Evolutionary conservation across 1,140 invertebrate species (phyloP), one percentile per base, ranked within the genome.

Genomic region (Acromyrmex heyeri): DNA sequence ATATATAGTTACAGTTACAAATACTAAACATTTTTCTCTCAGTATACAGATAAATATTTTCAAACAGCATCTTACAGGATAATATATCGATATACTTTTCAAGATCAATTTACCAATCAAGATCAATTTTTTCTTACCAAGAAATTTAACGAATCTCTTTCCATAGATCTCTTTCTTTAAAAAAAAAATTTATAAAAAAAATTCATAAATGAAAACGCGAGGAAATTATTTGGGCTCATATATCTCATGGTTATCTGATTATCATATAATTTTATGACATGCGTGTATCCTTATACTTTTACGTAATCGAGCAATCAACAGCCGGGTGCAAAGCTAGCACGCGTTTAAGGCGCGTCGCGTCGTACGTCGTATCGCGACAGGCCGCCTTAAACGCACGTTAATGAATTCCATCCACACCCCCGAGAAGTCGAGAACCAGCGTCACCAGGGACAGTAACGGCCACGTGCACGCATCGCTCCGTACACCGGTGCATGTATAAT

Each of bases 331-430:
- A 76, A 34, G 34, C 12, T 50, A 78, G 61, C 64, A 57, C 77
- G 48, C 62, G 65, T 30, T 30, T 53, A 24, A 24, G 24, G 24
- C 77, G 50, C 48, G 24, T 27, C 14, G 24, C 5, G 5, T 64
- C 61, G 16, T 30, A 30, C 16, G 27, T 6, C 34, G n/a, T 38
- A 24, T 64, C 24, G 59, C 44, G 27, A 24, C 59, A 50, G 44
- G 38, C 75, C 75, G 62, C 30, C 27, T 81, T 75, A 75, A 73
- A 61, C 14, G 38, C 4, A 21, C 79, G 67, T 14, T 83, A 83
- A 83, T 83, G 69, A 83, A 83, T 83, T 73, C 79, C 67, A 73
- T 73, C 34, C 55, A 75, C 69, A 83, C 70, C 55, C 69, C 55
- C 79, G 44, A 48, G 30, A 34, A 34, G 30, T 34, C 30, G 30